Evolutionary conservation across 1,140 invertebrate genomes (phyloP).

Genomic region (Trichonephila clavata): DNA sequence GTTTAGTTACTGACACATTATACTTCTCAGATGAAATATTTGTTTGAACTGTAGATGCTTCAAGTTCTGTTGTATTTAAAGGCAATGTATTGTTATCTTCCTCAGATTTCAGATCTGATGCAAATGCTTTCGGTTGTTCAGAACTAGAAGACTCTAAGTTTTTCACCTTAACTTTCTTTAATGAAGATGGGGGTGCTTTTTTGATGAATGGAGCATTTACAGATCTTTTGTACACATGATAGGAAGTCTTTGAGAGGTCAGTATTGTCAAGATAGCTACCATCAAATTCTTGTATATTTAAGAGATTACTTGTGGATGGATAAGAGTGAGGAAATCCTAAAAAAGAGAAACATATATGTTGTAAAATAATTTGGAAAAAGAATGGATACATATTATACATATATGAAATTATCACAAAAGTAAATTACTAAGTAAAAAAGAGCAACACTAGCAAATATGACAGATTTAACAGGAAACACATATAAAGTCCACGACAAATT

Average conservation of each 20-base stretch:
- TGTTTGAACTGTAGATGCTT: slow-evolving; percentile 5
- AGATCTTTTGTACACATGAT: slow-evolving; percentile 56
- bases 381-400: too few species aligned
- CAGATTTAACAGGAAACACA: too few species aligned
- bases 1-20: not conserved
- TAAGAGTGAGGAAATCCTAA: slow-evolving; percentile 1
- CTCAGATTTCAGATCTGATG: slow-evolving; percentile 18
- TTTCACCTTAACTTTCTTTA: slow-evolving; percentile 39
- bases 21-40: slow-evolving; percentile 29
- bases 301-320: slow-evolving; percentile 41
- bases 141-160: not conserved
- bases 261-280: slow-evolving; percentile 46
- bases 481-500: too few species aligned
- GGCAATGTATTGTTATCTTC: not conserved
- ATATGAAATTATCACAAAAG: too few species aligned
- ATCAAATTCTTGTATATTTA: slow-evolving; percentile 53
- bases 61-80: slow-evolving; percentile 2
- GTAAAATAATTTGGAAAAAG: not conserved
- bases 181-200: slow-evolving; percentile 21
- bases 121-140: slow-evolving; percentile 21
- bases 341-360: not conserved
- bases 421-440: too few species aligned
- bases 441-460: too few species aligned
- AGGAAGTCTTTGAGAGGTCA: slow-evolving; percentile 22
- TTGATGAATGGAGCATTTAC: slow-evolving; percentile 27